Base-by-base conservation (phyloP, 2,797 vertebrate genomes). In the Sparus aurata region DNA sequence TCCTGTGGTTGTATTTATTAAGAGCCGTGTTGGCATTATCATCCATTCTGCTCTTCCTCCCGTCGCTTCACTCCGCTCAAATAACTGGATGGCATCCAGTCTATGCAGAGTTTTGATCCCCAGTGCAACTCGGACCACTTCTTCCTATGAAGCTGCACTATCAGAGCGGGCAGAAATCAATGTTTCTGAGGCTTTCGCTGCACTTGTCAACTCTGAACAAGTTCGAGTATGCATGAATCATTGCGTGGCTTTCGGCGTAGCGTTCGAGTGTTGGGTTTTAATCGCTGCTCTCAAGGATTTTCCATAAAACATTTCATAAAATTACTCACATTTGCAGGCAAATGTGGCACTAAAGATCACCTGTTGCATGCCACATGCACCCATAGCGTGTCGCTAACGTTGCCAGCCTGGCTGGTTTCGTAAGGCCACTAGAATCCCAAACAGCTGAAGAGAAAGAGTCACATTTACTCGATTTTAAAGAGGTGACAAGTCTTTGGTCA, bases 391-490 rank as follows among this genome's bases (percentile, higher is more conserved):
- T 23, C 74, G 59, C 66, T 38, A 30, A 62, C 6, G 49, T 15
- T 83, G 83, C 73, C 75, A 85, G 18, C 2, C 54, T 63, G 23
- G 41, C 63, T 82, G 79, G 65, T 76, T 85, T 84, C 55, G 53
- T 50, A 58, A 75, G 47, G 53, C 79, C 83, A 65, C 58, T 71
- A 86, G 84, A 83, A 88, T 85, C 55, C 64, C 62, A 87, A 85
- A 83, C 85, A 87, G 83, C 85, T 80, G 64, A 73, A 71, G 68
- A 87, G 73, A 92, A 91, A 89, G 67, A 46, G 64, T 22, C n/a
- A 46, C 73, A 89, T 91, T 89, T 93, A 85, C 76, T 85, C 17
- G 46, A 80, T 90, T 92, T 93, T 93, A 88, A 93, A 88, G 92
- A 93, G 88, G 92, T 92, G 92, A 79, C 78, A 92, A 91, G 77